Evolutionary conservation across 2,113 vertebrate species (phyloP).

Genomic region (Pterophyllum scalare): DNA sequence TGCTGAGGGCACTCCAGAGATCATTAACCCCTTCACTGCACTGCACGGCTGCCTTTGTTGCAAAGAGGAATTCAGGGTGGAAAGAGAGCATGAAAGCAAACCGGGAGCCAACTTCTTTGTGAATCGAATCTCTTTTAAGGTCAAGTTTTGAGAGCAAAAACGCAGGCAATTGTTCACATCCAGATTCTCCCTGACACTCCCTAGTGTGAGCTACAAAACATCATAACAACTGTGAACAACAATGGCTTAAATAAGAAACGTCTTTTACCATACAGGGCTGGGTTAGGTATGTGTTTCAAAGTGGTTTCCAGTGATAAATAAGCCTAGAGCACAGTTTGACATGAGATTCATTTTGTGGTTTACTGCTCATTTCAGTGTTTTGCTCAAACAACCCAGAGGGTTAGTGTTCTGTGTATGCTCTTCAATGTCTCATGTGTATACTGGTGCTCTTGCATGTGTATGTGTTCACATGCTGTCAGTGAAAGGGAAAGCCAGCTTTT

Average conservation of each 20-base stretch:
- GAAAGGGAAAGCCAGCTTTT: slow-evolving; percentile 41
- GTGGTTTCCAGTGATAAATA: slow-evolving; percentile 36
- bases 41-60: slow-evolving; percentile 56
- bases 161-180: slow-evolving; percentile 6
- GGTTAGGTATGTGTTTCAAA: slow-evolving; percentile 24
- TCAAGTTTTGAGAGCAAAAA: slow-evolving; percentile 47
- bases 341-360: slow-evolving; percentile 56
- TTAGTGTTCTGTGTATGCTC: slow-evolving; percentile 9
- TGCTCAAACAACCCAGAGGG: slow-evolving; percentile 15
- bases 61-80: slow-evolving; percentile 40
- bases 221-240: slow-evolving; percentile 20
- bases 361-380: slow-evolving; percentile 43
- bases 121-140: slow-evolving; percentile 38
- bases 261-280: slow-evolving; percentile 14
- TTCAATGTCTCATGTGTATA: slow-evolving; percentile 10
- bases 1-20: slow-evolving; percentile 68
- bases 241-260: slow-evolving; percentile 37
- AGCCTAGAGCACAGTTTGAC: slow-evolving; percentile 35
- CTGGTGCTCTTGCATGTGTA: slow-evolving; percentile 42
- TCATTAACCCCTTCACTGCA: slow-evolving; percentile 74
- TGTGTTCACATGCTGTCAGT: slow-evolving; percentile 39
- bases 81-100: slow-evolving; percentile 41
- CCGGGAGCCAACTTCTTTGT: slow-evolving; percentile 11
- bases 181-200: slow-evolving; percentile 18
- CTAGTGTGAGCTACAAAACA: slow-evolving; percentile 24